Base-by-base conservation (phyloP, 2,113 vertebrate species). In the Anarhynchus alexandrinus region DNA sequence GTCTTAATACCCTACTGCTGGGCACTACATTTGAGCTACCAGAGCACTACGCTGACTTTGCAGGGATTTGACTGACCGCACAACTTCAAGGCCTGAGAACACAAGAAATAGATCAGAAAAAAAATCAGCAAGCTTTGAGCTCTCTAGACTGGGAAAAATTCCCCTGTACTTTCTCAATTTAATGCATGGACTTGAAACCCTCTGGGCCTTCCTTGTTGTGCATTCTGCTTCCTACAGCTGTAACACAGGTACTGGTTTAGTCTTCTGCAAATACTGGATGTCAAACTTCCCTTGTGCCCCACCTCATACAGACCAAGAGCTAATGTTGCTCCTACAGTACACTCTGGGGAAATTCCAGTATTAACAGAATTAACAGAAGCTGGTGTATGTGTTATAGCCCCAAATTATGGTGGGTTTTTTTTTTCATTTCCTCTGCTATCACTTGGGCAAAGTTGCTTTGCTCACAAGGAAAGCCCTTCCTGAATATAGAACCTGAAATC, bases 181-280 rank as follows among this genome's bases (percentile, higher is more conserved):
- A 59, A 29, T 0, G 3, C 23, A 51, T 0, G 0, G 45, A 32
- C 47, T 69, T 47, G 27, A 71, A 76, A 32, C 19, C 42, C 57
- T 64, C 47, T 16, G 32, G 16, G 16, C 27, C 30, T 51, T 81
- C 20, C n/a, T 30, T 40, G n/a, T 1, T 54, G 47, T 43, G 21
- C 22, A 11, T 71, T 70, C 59, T 65, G 45, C 11, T 26, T 94
- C 72, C n/a, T 54, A 4, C 45, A 49, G 54, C 58, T 36, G 26
- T 18, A 49, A 32, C 29, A 29, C 38, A 36, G 32, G 30, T 17
- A 17, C 30, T 15, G 62, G 27, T 43, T 19, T 42, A n/a, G 55
- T 47, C 23, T 89, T 87, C 32, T n/a, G 29, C 43, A 79, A 82
- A 30, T 22, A 59, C 1, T 3, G 11, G 20, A 12, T 30, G 61